Evolutionary conservation across 2,113 vertebrate genomes (phyloP), one percentile per base, ranked within the genome.

Genomic region (Mesembrinibis cayennensis): DNA sequence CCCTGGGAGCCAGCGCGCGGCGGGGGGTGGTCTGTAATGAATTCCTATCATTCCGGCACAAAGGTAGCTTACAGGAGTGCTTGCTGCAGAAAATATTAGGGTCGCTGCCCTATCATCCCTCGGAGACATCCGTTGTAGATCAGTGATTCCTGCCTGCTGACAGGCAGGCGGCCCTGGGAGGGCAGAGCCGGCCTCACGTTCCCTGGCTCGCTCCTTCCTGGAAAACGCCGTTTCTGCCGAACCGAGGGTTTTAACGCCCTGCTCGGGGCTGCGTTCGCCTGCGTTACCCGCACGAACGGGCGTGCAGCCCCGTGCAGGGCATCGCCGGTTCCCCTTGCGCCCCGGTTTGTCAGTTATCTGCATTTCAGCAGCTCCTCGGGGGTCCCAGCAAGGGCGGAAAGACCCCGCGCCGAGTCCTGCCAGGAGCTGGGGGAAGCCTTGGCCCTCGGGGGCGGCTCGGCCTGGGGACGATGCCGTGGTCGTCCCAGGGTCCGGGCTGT

Each of bases 21-120:
- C 47, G 25, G 90, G 94, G 90, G 92, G 81, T 78, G 94, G 11
- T 91, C 84, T 72, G 95, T 94, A 83, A 94, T 97, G 97, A 93
- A 96, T 96, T 96, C 97, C 91, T 27, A 79, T 95, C 91, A 74
- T 96, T 94, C 96, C 91, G 27, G 76, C 96, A 94, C 90, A 90
- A 94, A 96, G 94, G 94, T 63, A 96, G 85, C 93, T 85, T 79
- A 91, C 92, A 77, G 96, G 85, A 91, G 95, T 1, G 40, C 94
- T 93, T 12, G 30, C 90, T 30, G 81, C 93, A 42, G 94, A 78
- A 95, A 90, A 95, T 87, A 87, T 79, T 50, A 90, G 91, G 95
- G 96, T 97, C 94, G 40, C 89, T 97, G 91, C 96, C 96, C 94
- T 96, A 92, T 82, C 94, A 78, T 84, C 96, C 96, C 96, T 90